Evolutionary conservation across 1,140 invertebrate species (phyloP).

Genomic region (Stenopsyche tienmushanensis): DNA sequence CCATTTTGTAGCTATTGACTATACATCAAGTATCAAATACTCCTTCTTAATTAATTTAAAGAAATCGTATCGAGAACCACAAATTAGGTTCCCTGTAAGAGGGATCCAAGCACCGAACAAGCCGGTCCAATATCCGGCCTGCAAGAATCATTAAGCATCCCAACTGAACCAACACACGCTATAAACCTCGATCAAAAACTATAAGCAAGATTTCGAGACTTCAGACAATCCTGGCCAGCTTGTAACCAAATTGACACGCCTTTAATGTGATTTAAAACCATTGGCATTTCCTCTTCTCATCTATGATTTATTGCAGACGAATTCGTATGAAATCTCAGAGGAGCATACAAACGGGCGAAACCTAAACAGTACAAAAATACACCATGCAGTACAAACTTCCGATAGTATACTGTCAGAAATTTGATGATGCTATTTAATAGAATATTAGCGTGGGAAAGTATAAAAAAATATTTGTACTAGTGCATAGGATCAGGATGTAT

Average conservation of each 20-base stretch:
- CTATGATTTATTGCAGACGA: neutral
- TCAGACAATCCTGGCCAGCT: neutral
- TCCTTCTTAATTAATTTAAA: too few species aligned
- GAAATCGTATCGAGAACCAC: too few species aligned
- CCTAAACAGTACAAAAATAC: slow-evolving; percentile 5
- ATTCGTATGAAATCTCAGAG: too few species aligned
- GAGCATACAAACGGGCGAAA: too few species aligned
- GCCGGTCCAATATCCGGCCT: slow-evolving; percentile 29
- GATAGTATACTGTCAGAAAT: too few species aligned
- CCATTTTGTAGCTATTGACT: too few species aligned
- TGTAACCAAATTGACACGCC: neutral
- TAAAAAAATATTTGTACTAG: too few species aligned
- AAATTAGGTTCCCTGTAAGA: too few species aligned
- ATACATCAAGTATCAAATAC: too few species aligned
- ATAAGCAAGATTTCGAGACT: neutral
- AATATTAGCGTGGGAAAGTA: neutral
- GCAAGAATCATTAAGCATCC: slow-evolving; percentile 21
- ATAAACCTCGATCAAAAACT: neutral
- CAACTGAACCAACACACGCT: slow-evolving; percentile 6
- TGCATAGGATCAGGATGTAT: neutral
- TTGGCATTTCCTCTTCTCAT: neutral
- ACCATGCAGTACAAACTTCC: too few species aligned
- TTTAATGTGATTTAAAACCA: slow-evolving; percentile 1
- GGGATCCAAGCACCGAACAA: slow-evolving; percentile 15
- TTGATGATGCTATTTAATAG: neutral